Base-by-base conservation (phyloP, 2,888 invertebrate genomes). In the Nymphalis polychloros region DNA sequence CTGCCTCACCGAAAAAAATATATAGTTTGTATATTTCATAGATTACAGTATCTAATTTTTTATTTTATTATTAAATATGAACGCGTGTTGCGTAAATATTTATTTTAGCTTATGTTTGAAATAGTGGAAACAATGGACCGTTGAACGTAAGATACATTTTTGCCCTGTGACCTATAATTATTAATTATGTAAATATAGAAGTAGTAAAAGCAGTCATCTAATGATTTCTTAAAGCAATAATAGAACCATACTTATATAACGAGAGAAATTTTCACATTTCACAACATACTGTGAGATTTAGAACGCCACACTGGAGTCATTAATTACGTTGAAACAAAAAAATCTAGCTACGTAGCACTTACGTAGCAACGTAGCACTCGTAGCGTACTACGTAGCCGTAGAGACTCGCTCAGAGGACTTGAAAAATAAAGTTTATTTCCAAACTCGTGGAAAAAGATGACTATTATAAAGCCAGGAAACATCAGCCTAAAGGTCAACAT, bases 251-350 rank as follows among this genome's bases (percentile, higher is more conserved):
- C 41, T 41, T 17, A 57, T 27, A 17, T 13, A 55, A 55, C 17
- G 27, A 57, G 27, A 13, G 57, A 10, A 57, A 57, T 41, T 57
- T 41, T 57, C 41, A 57, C 57, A 57, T 55, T 31, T 55, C 55
- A 35, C 35, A 52, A 52, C 52, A 57, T n/a, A 57, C 57, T 8
- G 13, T 20, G 10, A 27, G 48, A 60, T 47, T 48, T 60, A 48
- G 47, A 60, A 60, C 27, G 48, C 47, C 23, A 20, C 47, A 48
- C 63, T 35, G 50, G 20, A 20, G 49, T 48, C 27, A 63, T 59
- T 67, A 63, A 59, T 61, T 68, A 64, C 48, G 48, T 57, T 50
- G n/a, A 61, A 55, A 68, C 63, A 47, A 68, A 55, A n/a, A 62
- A 20, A 31, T 41, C 50, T 63, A 64, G 57, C 57, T 48, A 48